Percentiles rank a stretch among this genome's conserved stretches.
Evolutionary conservation across 2,113 vertebrate species (phyloP).

Genomic region (Carollia perspicillata): DNA sequence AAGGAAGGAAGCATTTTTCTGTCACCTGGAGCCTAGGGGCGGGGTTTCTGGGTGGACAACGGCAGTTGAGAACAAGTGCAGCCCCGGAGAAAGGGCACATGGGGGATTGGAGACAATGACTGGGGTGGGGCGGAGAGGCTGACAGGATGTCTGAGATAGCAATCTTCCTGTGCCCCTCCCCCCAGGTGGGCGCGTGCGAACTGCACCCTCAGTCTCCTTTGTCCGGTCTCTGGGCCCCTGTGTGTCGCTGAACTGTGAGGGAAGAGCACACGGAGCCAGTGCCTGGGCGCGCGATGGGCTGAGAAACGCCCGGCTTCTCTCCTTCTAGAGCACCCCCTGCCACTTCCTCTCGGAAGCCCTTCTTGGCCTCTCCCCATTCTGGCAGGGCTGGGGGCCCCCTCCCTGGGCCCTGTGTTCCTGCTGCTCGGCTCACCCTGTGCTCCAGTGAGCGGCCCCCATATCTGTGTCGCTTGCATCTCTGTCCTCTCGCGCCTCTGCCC

Average conservation of each 20-base stretch:
- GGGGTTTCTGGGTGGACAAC: no score
- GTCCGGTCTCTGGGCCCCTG: not conserved
- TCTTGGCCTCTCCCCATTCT: not conserved
- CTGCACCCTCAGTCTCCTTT: no score
- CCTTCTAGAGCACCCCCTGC: not conserved
- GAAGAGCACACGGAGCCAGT: not conserved
- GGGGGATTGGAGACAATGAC: not conserved
- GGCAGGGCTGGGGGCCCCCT: not conserved
- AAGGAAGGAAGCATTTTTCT: no score
- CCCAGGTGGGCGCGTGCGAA: not conserved
- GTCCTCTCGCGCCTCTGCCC: no score
- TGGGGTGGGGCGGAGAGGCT: not conserved
- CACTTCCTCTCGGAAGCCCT: not conserved
- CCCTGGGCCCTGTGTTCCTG: not conserved
- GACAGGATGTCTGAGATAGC: not conserved
- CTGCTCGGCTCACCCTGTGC: not conserved
- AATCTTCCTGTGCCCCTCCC: not conserved
- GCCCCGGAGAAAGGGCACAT: not conserved
- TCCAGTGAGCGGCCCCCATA: not conserved
- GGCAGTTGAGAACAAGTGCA: no score
- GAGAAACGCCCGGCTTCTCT: not conserved
- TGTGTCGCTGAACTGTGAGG: not conserved
- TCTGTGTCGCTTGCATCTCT: not conserved
- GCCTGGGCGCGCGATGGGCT: not conserved
- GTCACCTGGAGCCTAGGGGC: no score